Percentiles rank a stretch among this genome's conserved stretches.
Conservation (phyloP, 1,140 invertebrate species). For the Choristoneura fumiferana region DNA sequence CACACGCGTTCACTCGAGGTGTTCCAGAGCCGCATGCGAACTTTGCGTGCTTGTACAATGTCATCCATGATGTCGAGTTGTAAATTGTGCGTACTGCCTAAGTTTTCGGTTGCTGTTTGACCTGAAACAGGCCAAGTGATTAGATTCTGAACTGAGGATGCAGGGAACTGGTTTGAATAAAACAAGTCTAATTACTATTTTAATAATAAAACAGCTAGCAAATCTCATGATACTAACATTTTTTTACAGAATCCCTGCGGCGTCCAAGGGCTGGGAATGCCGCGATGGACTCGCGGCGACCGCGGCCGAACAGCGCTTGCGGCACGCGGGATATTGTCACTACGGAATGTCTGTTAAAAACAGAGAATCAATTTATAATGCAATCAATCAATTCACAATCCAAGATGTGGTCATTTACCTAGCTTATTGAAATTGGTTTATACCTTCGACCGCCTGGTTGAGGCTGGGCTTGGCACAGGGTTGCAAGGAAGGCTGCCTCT, state of each 20-base stretch:
- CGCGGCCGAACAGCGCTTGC: slow-evolving; percentile 84
- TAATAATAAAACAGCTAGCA: neutral
- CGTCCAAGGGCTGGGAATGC: slow-evolving; percentile 81
- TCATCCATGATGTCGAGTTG: slow-evolving; percentile 93
- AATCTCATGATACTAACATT: slow-evolving; percentile 48
- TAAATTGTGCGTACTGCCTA: slow-evolving; percentile 88
- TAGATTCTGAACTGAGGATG: slow-evolving; percentile 2
- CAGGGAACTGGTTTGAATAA: neutral
- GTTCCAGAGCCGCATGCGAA: slow-evolving; percentile 89
- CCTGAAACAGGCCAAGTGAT: slow-evolving; percentile 51
- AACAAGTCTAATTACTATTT: neutral
- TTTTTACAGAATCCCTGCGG: slow-evolving; percentile 63
- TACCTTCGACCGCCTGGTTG: slow-evolving; percentile 84
- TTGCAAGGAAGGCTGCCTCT: slow-evolving; percentile 89
- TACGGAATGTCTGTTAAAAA: slow-evolving; percentile 85
- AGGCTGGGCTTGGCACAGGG: slow-evolving; percentile 85
- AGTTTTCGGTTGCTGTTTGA: slow-evolving; percentile 83
- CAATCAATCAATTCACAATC: neutral
- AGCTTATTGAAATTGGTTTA: neutral
- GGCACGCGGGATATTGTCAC: slow-evolving; percentile 90
- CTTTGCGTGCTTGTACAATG: slow-evolving; percentile 89
- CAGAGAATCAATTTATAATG: slow-evolving; percentile 17
- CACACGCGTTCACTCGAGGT: slow-evolving; percentile 88
- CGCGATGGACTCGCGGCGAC: slow-evolving; percentile 88
- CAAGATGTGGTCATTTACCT: neutral